Evolutionary conservation across 1,140 invertebrate species (phyloP).

Genomic region (Drosophila parvula): DNA sequence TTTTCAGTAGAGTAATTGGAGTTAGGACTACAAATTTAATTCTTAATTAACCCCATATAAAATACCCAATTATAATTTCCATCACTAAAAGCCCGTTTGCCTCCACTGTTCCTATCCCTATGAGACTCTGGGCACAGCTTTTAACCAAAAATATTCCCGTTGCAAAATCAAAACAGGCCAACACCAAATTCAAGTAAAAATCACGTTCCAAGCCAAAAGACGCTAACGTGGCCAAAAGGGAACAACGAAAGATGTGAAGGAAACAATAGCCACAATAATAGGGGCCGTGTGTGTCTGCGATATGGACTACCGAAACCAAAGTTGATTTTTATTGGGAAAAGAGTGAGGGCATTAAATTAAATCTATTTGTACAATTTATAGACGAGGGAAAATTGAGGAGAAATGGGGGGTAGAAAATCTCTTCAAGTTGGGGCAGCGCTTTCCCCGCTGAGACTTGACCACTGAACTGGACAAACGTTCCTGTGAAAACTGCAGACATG

Average conservation of each 20-base stretch:
- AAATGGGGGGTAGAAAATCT: constrained; percentile 45
- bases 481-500: constrained; percentile 74
- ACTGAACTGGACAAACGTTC: constrained; percentile 73
- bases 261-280: constrained; percentile 62
- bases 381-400: constrained; percentile 56
- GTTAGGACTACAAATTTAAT: too few relatives aligned
- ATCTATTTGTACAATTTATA: constrained; percentile 77
- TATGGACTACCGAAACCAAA: constrained; percentile 49
- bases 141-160: constrained; percentile 21
- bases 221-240: constrained; percentile 69
- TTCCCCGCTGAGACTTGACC: constrained; percentile 54
- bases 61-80: too few relatives aligned
- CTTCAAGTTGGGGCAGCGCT: constrained; percentile 34
- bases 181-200: constrained; percentile 71
- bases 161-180: constrained; percentile 49
- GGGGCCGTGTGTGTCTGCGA: constrained; percentile 22
- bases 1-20: too few relatives aligned
- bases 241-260: constrained; percentile 8
- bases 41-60: too few relatives aligned
- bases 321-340: constrained; percentile 72
- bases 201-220: constrained; percentile 75
- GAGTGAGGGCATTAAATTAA: constrained; percentile 70
- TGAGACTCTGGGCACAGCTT: not conserved
- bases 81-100: too few relatives aligned
- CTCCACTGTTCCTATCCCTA: not conserved